Evolutionary conservation across 2,113 vertebrate species (phyloP), one percentile per base, ranked within the genome.

Genomic region (Chionodraco myersi): DNA sequence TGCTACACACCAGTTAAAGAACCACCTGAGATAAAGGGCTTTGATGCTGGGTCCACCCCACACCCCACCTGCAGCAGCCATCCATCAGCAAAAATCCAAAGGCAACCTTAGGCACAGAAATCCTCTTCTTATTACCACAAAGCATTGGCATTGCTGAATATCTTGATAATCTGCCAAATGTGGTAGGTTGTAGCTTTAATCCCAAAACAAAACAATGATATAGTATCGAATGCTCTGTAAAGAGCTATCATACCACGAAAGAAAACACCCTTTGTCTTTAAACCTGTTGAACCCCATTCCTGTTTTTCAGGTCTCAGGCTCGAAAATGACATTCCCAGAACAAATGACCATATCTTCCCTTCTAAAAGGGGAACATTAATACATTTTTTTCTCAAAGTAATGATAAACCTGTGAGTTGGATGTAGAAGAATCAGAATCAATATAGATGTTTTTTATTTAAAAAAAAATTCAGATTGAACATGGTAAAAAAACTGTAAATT

Each of bases 1-100:
- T 41, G 36, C 36, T 83, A 47, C 69, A 71, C 80, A 82, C 79
- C 75, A 68, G 64, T n/a, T 75, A 60, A 65, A 83, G 72, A 84
- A 83, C 54, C 78, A 91, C 80, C 88, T 84, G 67, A 78, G 87
- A 89, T 88, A 89, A 90, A 53, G 21, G 79, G 59, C 87, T 94
- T 92, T 94, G 92, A 92, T 93, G 81, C 81, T 26, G 58, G n/a
- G 86, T 79, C 88, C 79, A 73, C 76, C 52, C 58, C 16, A 26
- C 75, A 64, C 16, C 21, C 75, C 66, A 75, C 82, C 75, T 88
- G 61, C 51, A 75, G 68, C 86, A 87, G 67, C 83, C 82, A 91
- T 93, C 89, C 80, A 81, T 92, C 90, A 91, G 56, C 77, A 79
- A 57, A 84, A 88, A 90, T 85, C 70, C 72, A 74, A 75, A 80